A percentile compares a stretch with the other conserved stretches of the same genome.
phyloP scores from a whole-genome alignment of 64 coral and sea anemone genomes.

The Dendrophyllia cribrosa region DNA sequence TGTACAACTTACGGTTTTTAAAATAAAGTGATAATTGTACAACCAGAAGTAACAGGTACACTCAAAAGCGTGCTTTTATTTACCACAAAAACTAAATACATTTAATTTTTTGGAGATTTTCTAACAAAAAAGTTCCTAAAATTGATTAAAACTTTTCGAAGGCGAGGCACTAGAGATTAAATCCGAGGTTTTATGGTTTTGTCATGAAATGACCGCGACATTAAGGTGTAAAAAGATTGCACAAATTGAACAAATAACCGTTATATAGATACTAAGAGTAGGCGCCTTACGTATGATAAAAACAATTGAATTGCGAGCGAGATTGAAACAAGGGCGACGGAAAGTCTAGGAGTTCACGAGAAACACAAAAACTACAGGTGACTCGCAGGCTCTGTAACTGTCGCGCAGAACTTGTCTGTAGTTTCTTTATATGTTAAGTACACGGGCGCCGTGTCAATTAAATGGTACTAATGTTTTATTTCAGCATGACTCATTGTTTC shows the following conservation, averaged over 20 bases:
- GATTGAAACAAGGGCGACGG: background rate
- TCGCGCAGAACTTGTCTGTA: background rate
- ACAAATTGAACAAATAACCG: background rate
- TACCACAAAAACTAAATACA: no score
- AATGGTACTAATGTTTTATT: background rate
- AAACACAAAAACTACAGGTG: slow-evolving; percentile 13
- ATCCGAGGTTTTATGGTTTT: background rate
- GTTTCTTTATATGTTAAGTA: background rate
- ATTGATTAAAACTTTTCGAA: background rate
- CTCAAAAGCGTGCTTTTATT: no score
- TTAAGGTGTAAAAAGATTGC: background rate
- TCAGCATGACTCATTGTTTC: background rate
- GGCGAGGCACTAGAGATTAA: background rate
- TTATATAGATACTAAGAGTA: background rate
- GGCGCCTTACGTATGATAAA: background rate
- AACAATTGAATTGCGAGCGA: background rate
- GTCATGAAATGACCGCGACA: background rate
- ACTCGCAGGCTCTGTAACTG: background rate
- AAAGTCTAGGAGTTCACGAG: background rate
- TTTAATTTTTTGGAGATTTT: no score
- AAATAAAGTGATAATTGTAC: no score
- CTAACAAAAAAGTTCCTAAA: background rate
- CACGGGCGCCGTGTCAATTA: no score
- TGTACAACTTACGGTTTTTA: no score
- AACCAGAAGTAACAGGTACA: no score